Conservation (phyloP, 2,888 invertebrate species). For the Panzeria rudis region DNA sequence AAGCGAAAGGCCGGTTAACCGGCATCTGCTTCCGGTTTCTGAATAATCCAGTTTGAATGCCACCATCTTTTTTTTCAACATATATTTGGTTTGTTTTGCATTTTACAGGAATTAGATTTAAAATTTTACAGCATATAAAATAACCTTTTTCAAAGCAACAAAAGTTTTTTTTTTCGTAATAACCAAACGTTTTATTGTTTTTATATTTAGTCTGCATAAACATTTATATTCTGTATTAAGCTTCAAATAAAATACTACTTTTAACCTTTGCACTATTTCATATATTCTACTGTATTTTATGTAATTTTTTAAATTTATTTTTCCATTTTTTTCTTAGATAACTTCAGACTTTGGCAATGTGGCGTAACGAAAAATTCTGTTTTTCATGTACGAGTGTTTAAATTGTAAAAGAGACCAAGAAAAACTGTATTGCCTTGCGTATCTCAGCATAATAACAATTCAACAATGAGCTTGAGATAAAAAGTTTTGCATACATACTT, state of each 20-base stretch:
- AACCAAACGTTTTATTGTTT: not conserved
- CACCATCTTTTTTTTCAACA: not conserved
- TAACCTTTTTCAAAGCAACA: not conserved
- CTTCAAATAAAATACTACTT: conserved; percentile 18
- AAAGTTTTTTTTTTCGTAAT: not conserved
- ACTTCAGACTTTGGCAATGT: conserved; percentile 15
- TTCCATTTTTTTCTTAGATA: not conserved
- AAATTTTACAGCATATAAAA: conserved; percentile 2
- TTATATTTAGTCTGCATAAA: not conserved
- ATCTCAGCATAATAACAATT: conserved; percentile 49
- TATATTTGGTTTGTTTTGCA: not conserved
- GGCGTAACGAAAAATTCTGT: conserved; percentile 23
- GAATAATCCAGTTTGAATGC: not conserved
- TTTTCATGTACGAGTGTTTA: conserved; percentile 13
- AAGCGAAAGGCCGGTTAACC: too few species aligned
- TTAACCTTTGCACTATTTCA: conserved; percentile 46
- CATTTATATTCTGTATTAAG: not conserved
- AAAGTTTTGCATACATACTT: not conserved
- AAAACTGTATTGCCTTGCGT: conserved; percentile 51
- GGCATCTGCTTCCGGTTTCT: too few species aligned
- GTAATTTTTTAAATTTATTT: conserved; percentile 4
- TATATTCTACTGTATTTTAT: not conserved
- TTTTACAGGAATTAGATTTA: not conserved
- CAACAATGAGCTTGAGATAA: conserved; percentile 59
- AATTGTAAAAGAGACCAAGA: conserved; percentile 32